Evolutionary conservation across 2,113 vertebrate species (phyloP).

Genomic region (Ginglymostoma cirratum): DNA sequence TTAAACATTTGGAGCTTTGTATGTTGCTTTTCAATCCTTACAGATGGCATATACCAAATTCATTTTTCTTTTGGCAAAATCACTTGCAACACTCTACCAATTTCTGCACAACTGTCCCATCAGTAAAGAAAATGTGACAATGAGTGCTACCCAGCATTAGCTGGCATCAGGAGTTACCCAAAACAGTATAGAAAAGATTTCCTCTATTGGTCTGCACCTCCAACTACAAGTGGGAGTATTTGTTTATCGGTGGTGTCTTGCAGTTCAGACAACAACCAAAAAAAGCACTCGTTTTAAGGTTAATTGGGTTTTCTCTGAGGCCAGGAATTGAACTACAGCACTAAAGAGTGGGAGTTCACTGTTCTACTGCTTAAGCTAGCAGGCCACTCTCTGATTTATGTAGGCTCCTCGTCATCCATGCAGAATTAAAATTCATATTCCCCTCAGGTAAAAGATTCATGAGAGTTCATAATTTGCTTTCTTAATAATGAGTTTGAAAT

Average conservation of each 20-base stretch:
- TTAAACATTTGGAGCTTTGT: neutral
- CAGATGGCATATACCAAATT: neutral
- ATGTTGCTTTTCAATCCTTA: neutral
- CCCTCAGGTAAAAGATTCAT: conserved; percentile 5
- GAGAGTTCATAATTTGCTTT: conserved; percentile 11
- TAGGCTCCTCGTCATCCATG: neutral
- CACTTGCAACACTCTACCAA: too few relatives aligned
- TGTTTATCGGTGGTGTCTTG: neutral
- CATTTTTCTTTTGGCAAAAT: too few relatives aligned
- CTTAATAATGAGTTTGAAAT: conserved; percentile 22
- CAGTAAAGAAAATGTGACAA: too few relatives aligned
- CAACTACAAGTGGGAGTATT: neutral
- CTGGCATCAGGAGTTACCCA: neutral
- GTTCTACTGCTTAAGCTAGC: neutral
- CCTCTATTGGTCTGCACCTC: neutral
- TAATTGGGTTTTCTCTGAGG: neutral
- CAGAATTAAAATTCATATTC: conserved; percentile 10
- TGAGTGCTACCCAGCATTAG: neutral
- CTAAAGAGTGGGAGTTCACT: neutral
- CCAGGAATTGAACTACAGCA: neutral
- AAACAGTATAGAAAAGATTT: neutral
- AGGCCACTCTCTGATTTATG: neutral
- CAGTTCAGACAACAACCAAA: neutral
- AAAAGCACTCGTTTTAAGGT: neutral
- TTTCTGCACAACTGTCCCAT: too few relatives aligned